Percentiles rank a stretch among this genome's conserved stretches.
These are phyloP conservation scores for Volucella inanis DNA, from an alignment of 2,888 invertebrate genomes.

Conservation along the genomic window DNA sequence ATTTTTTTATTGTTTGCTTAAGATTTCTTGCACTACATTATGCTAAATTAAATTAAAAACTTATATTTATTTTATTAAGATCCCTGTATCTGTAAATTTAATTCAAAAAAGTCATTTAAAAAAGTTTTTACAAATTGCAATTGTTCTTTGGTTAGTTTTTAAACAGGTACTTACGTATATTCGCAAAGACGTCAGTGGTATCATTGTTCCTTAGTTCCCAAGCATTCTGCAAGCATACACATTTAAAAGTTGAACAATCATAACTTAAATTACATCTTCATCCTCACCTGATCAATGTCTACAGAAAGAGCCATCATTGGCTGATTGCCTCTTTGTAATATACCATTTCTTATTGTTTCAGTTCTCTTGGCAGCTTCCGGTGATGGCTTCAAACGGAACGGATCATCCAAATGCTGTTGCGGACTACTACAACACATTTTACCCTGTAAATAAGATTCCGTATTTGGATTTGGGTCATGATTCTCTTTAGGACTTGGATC, in stretches of 20 bases:
- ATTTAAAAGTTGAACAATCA: slow-evolving; percentile 22
- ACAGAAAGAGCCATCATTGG: slow-evolving; percentile 85
- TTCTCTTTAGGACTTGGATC: slow-evolving; percentile 50
- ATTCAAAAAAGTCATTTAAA: neutral
- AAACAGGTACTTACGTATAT: slow-evolving; percentile 74
- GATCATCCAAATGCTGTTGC: slow-evolving; percentile 72
- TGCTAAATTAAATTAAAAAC: neutral
- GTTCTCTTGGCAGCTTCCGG: slow-evolving; percentile 78
- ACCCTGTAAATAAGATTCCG: slow-evolving; percentile 38
- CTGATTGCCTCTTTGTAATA: slow-evolving; percentile 78
- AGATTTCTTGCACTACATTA: neutral
- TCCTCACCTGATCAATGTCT: slow-evolving; percentile 88
- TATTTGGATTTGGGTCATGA: slow-evolving; percentile 12
- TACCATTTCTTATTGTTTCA: slow-evolving; percentile 81
- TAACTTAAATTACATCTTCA: slow-evolving; percentile 2
- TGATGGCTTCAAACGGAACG: slow-evolving; percentile 80
- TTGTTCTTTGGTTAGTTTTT: neutral
- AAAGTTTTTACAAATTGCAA: neutral
- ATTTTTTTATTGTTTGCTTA: slow-evolving; percentile 15
- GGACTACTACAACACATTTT: slow-evolving; percentile 41
- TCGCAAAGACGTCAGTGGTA: slow-evolving; percentile 66
- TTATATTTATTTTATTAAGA: no score
- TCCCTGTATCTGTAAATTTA: no score
- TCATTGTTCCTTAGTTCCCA: slow-evolving; percentile 84
- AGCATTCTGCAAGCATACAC: slow-evolving; percentile 84